Base-by-base conservation (phyloP, 23 tunicate genomes). In the Corella eumyota region DNA sequence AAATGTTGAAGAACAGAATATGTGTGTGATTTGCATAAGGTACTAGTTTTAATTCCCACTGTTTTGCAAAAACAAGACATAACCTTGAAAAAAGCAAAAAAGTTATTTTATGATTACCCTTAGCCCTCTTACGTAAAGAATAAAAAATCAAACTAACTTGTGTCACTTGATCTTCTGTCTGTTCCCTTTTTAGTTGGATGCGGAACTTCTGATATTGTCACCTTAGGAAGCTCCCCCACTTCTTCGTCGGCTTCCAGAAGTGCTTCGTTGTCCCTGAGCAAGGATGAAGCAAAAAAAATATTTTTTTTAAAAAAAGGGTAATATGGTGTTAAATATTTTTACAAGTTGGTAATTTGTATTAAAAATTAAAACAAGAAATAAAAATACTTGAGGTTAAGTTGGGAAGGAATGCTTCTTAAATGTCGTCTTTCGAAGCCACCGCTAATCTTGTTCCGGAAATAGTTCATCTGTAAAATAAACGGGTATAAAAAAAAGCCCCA, bases 341-440 rank as follows among this genome's bases (percentile, higher is more conserved):
- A 40, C 48, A 11, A 40, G 48, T 9, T 40, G n/a, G n/a, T n/a
- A n/a, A n/a, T n/a, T n/a, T n/a, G n/a, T n/a, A n/a, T n/a, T n/a
- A n/a, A n/a, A n/a, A n/a, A n/a, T n/a, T n/a, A n/a, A n/a, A 6
- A 53, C 26, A 59, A 6, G 40, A 9, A 9, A 6, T 6, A 24
- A 27, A 45, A 9, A 6, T 23, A 71, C 77, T 59, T 61, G 4
- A 71, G 52, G 32, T 67, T 44, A 29, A 71, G 59, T 25, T 71
- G 77, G 17, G 71, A 35, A 4, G 68, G 75, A 44, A 58, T 34
- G 28, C 61, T 70, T 3, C 54, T 67, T 31, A 60, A 30, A 19
- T 77, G 85, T 5, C 85, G 62, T 21, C 78, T 59, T 11, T 64
- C 88, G 60, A 79, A 56, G 15, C 88, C 88, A 21, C 88, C 88